phyloP scores from a whole-genome alignment of 2,888 invertebrate genomes.

The Plagiodera versicolora region DNA sequence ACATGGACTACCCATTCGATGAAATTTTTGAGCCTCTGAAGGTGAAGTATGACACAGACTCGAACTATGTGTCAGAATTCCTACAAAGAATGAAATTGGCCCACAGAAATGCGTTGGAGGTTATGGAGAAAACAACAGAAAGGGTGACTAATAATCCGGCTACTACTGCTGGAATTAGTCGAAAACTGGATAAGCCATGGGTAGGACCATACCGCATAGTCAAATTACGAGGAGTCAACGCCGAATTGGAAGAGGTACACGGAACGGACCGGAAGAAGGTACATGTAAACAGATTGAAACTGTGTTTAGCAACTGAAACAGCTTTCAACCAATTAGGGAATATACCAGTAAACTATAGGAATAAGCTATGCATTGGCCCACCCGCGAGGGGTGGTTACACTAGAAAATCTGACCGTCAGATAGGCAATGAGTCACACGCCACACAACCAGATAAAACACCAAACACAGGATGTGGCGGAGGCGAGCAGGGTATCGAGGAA shows the following conservation, averaged over 20 bases:
- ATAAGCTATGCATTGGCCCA: neutral
- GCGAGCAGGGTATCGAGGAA: too few relatives aligned
- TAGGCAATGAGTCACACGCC: neutral
- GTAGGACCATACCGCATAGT: slow-evolving; percentile 17
- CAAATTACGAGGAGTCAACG: slow-evolving; percentile 11
- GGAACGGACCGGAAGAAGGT: slow-evolving; percentile 10
- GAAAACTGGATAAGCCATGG: too few relatives aligned
- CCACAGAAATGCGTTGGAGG: slow-evolving; percentile 12
- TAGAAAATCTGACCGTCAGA: neutral
- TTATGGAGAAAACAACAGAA: slow-evolving; percentile 20
- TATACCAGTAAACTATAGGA: neutral
- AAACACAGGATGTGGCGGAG: neutral
- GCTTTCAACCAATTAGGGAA: neutral
- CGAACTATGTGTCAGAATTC: slow-evolving; percentile 29
- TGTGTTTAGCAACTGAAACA: slow-evolving; percentile 8
- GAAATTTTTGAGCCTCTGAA: slow-evolving; percentile 23
- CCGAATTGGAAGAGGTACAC: slow-evolving; percentile 12
- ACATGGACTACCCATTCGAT: slow-evolving; percentile 30
- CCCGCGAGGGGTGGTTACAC: neutral
- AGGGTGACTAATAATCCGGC: slow-evolving; percentile 13
- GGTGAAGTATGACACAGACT: slow-evolving; percentile 24
- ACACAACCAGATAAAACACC: neutral
- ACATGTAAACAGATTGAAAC: slow-evolving; percentile 18
- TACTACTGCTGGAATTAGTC: slow-evolving; percentile 12
- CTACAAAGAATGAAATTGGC: slow-evolving; percentile 18